phyloP scores from a whole-genome alignment of 2,888 invertebrate genomes.

The Elysia crispata region DNA sequence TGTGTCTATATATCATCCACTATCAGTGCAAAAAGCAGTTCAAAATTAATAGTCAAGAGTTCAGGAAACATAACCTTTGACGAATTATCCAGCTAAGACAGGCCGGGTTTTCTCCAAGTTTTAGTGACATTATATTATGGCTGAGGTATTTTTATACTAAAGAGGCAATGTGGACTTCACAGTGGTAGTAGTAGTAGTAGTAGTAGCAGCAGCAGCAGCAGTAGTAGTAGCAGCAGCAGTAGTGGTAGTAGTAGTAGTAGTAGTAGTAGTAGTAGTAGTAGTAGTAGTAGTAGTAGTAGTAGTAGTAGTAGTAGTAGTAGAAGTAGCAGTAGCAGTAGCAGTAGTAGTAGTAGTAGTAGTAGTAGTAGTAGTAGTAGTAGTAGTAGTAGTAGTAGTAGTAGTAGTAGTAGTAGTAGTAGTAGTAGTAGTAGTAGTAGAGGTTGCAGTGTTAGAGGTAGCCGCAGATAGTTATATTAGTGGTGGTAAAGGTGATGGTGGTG shows the following conservation, averaged over 20 bases:
- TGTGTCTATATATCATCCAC: too few species aligned
- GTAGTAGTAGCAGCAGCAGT: not conserved
- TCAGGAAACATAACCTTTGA: too few species aligned
- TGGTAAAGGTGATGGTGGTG: too few species aligned
- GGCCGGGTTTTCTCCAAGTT: too few species aligned
- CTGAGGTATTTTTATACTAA: not conserved
- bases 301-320: not conserved
- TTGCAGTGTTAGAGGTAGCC: too few species aligned
- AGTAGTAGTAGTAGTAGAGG: constrained; percentile 9
- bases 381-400: constrained; percentile 9
- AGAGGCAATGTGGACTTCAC: not conserved
- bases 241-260: not conserved
- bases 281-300: not conserved
- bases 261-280: not conserved
- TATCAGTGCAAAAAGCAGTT: too few species aligned
- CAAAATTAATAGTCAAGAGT: too few species aligned
- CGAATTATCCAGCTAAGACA: too few species aligned
- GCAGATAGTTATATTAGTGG: too few species aligned
- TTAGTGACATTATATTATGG: too few species aligned
- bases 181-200: not conserved
- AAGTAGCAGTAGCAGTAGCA: not conserved
- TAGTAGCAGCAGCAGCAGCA: not conserved
- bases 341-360: constrained; percentile 9
- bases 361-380: constrained; percentile 9
- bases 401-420: constrained; percentile 4